These are phyloP conservation scores for Seira musarum DNA, from an alignment of 2,888 invertebrate species.

Conservation along the genomic window DNA sequence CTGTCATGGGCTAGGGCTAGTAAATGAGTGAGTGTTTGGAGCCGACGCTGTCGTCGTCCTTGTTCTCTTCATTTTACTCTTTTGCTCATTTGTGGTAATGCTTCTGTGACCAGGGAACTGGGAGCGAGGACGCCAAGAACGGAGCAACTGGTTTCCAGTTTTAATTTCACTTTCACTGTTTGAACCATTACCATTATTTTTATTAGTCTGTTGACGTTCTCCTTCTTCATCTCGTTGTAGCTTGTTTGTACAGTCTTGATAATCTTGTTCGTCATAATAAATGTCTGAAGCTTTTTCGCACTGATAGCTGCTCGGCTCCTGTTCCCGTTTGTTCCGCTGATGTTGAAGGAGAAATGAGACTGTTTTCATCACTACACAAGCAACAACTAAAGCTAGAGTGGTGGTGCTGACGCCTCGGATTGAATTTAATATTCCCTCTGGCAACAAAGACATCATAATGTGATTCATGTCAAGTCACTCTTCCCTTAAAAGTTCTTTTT, in stretches of 20 bases:
- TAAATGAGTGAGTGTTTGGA: background rate
- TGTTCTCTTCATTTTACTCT: background rate
- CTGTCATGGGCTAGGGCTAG: too few relatives aligned
- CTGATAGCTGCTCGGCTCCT: background rate
- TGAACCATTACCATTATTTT: conserved; percentile 28
- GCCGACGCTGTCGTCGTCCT: background rate
- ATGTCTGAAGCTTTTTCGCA: background rate
- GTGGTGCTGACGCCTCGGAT: conserved; percentile 34
- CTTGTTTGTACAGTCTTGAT: conserved; percentile 10
- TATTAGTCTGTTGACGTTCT: conserved; percentile 27
- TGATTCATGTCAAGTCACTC: conserved; percentile 19
- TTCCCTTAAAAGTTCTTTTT: conserved; percentile 4
- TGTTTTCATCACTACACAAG: conserved; percentile 52
- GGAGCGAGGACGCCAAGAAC: background rate
- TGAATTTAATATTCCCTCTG: conserved; percentile 58
- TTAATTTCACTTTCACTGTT: conserved; percentile 53
- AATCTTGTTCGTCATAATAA: background rate
- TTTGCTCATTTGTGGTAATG: background rate
- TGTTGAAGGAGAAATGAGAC: conserved; percentile 45
- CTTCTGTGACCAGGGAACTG: background rate
- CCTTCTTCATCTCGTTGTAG: background rate
- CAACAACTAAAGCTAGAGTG: conserved; percentile 41
- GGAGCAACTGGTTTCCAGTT: conserved; percentile 30
- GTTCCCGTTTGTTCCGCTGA: conserved; percentile 2
- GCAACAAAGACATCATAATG: conserved; percentile 38